Conservation (phyloP, 2,113 vertebrate species). For the Apodemus sylvaticus region DNA sequence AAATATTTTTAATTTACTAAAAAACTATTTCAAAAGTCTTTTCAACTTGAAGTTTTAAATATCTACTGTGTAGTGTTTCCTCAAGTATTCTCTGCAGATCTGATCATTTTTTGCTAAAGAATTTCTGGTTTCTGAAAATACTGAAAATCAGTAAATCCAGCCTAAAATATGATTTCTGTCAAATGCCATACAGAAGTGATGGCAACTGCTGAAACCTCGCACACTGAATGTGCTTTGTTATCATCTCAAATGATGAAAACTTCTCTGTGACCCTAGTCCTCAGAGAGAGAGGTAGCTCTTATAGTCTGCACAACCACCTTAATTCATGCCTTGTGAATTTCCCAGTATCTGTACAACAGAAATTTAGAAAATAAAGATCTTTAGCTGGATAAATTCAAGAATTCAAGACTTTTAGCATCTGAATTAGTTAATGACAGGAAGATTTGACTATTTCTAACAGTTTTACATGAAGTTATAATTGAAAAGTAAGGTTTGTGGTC, state of each 20-base stretch:
- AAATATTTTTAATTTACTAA: not conserved
- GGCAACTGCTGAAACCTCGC: not conserved
- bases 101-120: not conserved
- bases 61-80: not conserved
- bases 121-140: not conserved
- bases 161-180: not conserved
- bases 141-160: not conserved
- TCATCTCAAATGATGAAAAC: not conserved
- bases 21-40: not conserved
- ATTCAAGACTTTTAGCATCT: not conserved
- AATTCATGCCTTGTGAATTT: not conserved
- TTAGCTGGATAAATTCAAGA: not conserved
- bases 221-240: not conserved
- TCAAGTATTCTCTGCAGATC: not conserved
- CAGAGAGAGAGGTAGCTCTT: not conserved
- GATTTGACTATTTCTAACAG: not conserved
- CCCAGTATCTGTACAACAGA: not conserved
- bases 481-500: not conserved
- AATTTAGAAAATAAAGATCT: not conserved
- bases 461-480: not conserved
- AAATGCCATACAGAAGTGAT: not conserved
- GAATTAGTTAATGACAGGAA: not conserved
- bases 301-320: too few relatives aligned
- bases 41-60: not conserved
- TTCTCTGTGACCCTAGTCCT: not conserved